Evolutionary conservation across 1,140 invertebrate species (phyloP).

Genomic region (Acromyrmex charruanus): DNA sequence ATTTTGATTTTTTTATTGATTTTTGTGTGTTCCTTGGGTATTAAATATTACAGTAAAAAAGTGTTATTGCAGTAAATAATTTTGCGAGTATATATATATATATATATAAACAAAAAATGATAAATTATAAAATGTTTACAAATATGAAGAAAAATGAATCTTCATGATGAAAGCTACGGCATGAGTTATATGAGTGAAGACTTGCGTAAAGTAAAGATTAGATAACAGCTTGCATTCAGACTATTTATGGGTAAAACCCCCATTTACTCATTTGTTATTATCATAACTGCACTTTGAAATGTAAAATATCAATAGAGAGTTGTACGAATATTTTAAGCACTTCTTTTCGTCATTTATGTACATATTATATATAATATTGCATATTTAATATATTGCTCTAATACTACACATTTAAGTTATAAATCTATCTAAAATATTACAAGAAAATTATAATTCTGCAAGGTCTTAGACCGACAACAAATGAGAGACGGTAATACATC

Average conservation of each 20-base stretch:
- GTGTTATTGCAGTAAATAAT: background rate
- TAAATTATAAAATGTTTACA: conserved; percentile 13
- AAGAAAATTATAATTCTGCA: background rate
- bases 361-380: no score
- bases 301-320: conserved; percentile 7
- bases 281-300: conserved; percentile 31
- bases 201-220: conserved; percentile 52
- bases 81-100: background rate
- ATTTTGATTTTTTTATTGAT: no score
- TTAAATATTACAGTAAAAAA: background rate
- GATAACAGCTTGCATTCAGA: conserved; percentile 47
- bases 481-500: background rate
- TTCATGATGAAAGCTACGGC: conserved; percentile 21
- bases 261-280: conserved; percentile 24
- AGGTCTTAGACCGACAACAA: background rate
- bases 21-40: no score
- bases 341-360: background rate
- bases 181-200: background rate
- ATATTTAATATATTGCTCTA: background rate
- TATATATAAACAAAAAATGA: background rate
- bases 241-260: background rate
- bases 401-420: background rate
- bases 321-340: background rate
- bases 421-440: background rate
- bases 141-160: background rate